Evolutionary conservation across 1,140 invertebrate genomes (phyloP).

Genomic region (Agrilus planipennis): DNA sequence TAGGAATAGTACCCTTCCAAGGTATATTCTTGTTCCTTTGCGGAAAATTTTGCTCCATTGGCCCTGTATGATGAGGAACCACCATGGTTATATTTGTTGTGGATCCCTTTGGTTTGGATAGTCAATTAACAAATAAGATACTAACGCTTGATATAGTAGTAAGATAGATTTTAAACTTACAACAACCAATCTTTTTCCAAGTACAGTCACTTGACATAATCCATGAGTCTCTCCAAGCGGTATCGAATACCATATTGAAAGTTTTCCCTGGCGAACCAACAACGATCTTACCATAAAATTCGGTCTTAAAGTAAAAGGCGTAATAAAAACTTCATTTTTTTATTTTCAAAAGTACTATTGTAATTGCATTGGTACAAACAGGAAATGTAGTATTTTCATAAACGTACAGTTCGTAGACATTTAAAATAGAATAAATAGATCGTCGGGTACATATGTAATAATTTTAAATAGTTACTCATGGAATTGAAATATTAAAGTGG

Average conservation of each 20-base stretch:
- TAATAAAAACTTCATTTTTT: no score
- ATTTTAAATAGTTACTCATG: no score
- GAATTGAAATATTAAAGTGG: no score
- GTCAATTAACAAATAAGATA: not conserved
- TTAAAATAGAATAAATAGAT: no score
- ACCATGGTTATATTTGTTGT: constrained; percentile 28
- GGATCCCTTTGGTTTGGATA: constrained; percentile 17
- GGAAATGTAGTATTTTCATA: no score
- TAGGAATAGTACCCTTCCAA: constrained; percentile 55
- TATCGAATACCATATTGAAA: constrained; percentile 58
- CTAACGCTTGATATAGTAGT: constrained; percentile 3
- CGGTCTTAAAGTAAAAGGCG: constrained; percentile 48
- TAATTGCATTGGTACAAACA: no score
- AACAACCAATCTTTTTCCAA: constrained; percentile 44
- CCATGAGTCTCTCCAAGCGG: constrained; percentile 54
- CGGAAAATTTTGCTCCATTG: constrained; percentile 48
- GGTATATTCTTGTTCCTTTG: constrained; percentile 45
- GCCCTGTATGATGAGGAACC: constrained; percentile 50
- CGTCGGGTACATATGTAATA: no score
- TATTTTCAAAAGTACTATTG: no score
- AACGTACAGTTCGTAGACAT: no score
- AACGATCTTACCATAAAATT: constrained; percentile 52
- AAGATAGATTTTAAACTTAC: constrained; percentile 37
- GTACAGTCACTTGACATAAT: constrained; percentile 50
- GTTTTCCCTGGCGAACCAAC: constrained; percentile 50